Conservation (phyloP, 1,140 invertebrate genomes). For the Eulimnadia texana region DNA sequence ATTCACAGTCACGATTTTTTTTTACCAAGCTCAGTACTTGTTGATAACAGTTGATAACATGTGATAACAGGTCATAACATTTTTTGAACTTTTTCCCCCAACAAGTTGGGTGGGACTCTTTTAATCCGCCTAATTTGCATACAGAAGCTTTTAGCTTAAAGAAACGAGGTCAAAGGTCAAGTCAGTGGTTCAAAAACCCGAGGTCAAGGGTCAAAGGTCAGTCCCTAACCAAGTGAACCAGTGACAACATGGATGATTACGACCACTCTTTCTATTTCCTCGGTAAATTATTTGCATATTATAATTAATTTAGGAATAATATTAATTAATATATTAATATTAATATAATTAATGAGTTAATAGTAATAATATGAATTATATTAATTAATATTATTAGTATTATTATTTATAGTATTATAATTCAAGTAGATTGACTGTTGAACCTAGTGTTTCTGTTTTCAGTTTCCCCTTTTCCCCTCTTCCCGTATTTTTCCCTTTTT, state of each 20-base stretch:
- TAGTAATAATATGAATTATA: background rate
- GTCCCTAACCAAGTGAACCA: background rate
- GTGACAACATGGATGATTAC: background rate
- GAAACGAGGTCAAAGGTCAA: background rate
- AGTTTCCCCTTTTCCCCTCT: too few relatives aligned
- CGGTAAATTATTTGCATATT: background rate
- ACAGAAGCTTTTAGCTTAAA: background rate
- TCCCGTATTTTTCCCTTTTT: too few relatives aligned
- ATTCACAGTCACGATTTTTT: too few relatives aligned
- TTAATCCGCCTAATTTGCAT: background rate
- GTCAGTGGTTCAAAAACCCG: background rate
- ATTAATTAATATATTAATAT: background rate
- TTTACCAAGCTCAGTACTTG: too few relatives aligned
- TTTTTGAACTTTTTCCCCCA: too few relatives aligned
- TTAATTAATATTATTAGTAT: too few relatives aligned
- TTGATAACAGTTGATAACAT: too few relatives aligned
- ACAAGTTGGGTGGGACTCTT: too few relatives aligned
- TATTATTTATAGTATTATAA: too few relatives aligned
- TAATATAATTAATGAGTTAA: background rate
- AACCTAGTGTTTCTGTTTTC: too few relatives aligned
- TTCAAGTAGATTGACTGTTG: too few relatives aligned
- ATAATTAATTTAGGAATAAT: background rate
- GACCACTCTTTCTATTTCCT: background rate
- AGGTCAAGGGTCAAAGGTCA: background rate
- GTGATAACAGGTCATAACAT: too few relatives aligned